phyloP scores from a whole-genome alignment of 2,888 invertebrate genomes.

The Dasypolia templi region DNA sequence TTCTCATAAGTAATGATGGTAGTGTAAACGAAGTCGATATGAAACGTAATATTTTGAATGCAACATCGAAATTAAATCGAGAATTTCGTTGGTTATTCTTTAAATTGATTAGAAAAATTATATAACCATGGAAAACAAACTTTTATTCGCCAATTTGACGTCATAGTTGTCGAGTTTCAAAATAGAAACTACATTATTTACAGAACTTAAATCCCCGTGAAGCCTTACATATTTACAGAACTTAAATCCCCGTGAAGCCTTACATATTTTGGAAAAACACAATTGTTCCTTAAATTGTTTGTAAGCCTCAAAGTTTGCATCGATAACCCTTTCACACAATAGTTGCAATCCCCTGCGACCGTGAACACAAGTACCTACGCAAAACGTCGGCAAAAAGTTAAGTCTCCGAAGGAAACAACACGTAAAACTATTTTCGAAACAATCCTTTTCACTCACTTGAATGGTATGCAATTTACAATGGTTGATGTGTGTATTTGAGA shows the following conservation, averaged over 20 bases:
- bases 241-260: conserved; percentile 14
- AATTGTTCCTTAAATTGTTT: conserved; percentile 50
- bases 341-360: conserved; percentile 33
- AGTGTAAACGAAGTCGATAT: not conserved
- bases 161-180: not conserved
- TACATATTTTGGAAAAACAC: conserved; percentile 36
- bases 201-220: conserved; percentile 12
- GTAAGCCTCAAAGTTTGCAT: conserved; percentile 52
- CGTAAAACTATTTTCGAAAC: conserved; percentile 62
- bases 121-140: not conserved
- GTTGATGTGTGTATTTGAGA: conserved; percentile 3
- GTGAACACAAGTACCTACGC: conserved; percentile 39
- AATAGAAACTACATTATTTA: not conserved
- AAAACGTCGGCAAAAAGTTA: conserved; percentile 51
- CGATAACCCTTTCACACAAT: conserved; percentile 54
- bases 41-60: not conserved
- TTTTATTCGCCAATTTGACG: not conserved
- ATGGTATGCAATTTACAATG: conserved; percentile 27
- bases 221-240: conserved; percentile 18
- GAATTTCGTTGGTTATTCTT: too few species aligned
- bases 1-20: too few species aligned
- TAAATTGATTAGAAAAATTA: not conserved
- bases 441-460: conserved; percentile 47
- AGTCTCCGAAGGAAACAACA: conserved; percentile 38
- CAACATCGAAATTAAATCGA: not conserved